Conservation (phyloP, 2,113 vertebrate genomes). For the Pseudopodoces humilis region DNA sequence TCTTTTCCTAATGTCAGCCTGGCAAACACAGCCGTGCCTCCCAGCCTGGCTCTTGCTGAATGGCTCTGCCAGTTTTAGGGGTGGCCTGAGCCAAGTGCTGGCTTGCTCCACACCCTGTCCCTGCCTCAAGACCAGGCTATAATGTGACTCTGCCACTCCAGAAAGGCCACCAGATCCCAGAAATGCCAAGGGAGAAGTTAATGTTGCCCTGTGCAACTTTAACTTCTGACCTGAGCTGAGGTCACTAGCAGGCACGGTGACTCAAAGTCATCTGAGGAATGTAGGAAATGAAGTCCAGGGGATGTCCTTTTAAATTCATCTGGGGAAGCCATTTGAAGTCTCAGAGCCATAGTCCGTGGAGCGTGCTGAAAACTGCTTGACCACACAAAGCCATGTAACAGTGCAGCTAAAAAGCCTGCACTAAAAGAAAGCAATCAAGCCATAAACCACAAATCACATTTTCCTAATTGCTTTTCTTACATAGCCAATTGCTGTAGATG, state of each 20-base stretch:
- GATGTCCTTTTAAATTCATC: not conserved
- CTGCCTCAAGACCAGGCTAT: not conserved
- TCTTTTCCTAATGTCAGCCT: not conserved
- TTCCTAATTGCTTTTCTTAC: conserved; percentile 47
- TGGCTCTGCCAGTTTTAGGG: not conserved
- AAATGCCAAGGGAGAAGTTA: not conserved
- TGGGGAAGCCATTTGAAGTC: not conserved
- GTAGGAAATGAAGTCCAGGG: not conserved
- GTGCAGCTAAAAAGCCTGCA: not conserved
- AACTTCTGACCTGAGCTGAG: not conserved
- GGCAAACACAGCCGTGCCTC: not conserved
- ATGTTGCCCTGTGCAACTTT: not conserved
- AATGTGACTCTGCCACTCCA: not conserved
- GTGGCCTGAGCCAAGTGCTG: accelerated
- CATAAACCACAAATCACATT: conserved; percentile 16
- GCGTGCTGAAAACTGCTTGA: not conserved
- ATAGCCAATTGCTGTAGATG: not conserved
- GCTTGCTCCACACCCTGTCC: not conserved
- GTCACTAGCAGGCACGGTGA: not conserved
- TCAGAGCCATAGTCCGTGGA: not conserved
- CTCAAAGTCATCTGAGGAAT: not conserved
- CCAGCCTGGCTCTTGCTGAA: not conserved
- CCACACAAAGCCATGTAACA: not conserved
- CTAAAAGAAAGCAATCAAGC: not conserved
- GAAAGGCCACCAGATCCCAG: not conserved